Percentiles rank a stretch among this genome's conserved stretches.
Conservation (phyloP, 2,888 invertebrate species). For the Xestia xanthographa region DNA sequence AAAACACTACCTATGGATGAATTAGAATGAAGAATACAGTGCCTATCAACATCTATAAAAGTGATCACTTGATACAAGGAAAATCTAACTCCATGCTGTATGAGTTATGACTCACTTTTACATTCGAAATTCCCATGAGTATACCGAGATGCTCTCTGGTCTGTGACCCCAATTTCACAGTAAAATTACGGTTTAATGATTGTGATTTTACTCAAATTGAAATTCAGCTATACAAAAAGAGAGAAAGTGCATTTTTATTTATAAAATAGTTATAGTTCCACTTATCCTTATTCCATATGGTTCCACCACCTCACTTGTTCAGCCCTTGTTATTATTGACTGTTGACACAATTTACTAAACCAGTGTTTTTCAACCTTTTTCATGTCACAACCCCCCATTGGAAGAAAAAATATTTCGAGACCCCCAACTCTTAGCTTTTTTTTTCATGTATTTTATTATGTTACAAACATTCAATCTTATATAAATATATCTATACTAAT, state of each 20-base stretch:
- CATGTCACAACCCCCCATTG: too few species aligned
- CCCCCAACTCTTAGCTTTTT: too few species aligned
- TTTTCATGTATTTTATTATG: too few species aligned
- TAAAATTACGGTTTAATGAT: not conserved
- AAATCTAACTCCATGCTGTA: not conserved
- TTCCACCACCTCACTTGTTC: not conserved
- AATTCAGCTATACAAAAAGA: not conserved
- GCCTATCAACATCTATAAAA: not conserved
- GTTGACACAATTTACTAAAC: not conserved
- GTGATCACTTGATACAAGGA: constrained; percentile 8
- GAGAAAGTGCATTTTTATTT: not conserved
- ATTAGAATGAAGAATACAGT: too few species aligned
- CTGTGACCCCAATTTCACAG: constrained; percentile 7
- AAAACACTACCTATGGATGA: not conserved
- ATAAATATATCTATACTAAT: too few species aligned
- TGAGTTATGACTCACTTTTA: constrained; percentile 49
- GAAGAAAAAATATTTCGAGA: too few species aligned
- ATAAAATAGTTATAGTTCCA: too few species aligned
- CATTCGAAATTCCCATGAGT: not conserved
- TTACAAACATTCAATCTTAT: too few species aligned
- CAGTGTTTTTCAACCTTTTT: too few species aligned
- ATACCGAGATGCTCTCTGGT: not conserved
- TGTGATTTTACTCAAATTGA: not conserved
- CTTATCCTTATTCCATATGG: not conserved
- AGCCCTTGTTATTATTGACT: not conserved